Percentiles rank a stretch among this genome's conserved stretches.
These are phyloP conservation scores for Hiodon alosoides DNA, from an alignment of 2,113 vertebrate species.

Conservation along the genomic window DNA sequence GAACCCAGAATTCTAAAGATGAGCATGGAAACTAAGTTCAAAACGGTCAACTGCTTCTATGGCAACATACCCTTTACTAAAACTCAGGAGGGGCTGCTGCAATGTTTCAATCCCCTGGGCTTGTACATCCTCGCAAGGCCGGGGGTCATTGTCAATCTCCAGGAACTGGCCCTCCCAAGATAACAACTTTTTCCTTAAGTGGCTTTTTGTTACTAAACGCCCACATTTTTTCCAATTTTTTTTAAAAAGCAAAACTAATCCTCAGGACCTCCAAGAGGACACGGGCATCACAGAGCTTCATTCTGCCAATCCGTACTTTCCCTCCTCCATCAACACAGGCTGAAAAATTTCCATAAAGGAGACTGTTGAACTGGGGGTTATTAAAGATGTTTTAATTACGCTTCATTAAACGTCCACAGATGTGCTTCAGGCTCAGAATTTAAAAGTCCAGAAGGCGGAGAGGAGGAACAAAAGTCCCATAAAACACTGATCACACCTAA, in stretches of 20 bases:
- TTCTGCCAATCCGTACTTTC: background rate
- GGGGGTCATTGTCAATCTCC: too few species aligned
- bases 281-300: background rate
- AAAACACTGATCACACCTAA: background rate
- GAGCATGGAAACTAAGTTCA: too few species aligned
- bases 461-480: background rate
- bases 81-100: too few species aligned
- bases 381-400: slow-evolving; percentile 40
- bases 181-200: too few species aligned
- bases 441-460: background rate
- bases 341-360: slow-evolving; percentile 23
- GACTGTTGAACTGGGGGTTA: slow-evolving; percentile 31
- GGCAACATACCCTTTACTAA: too few species aligned
- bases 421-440: slow-evolving; percentile 25
- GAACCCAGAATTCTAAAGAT: too few species aligned
- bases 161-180: too few species aligned
- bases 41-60: too few species aligned
- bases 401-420: slow-evolving; percentile 37
- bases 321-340: slow-evolving; percentile 20
- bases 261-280: slow-evolving; percentile 20
- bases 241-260: too few species aligned
- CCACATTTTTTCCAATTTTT: too few species aligned
- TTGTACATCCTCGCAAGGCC: too few species aligned
- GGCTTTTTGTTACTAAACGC: slow-evolving; percentile 4
- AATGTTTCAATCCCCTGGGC: too few species aligned